These are phyloP conservation scores for Cephonodes hylas DNA, from an alignment of 2,888 invertebrate species.

Conservation along the genomic window DNA sequence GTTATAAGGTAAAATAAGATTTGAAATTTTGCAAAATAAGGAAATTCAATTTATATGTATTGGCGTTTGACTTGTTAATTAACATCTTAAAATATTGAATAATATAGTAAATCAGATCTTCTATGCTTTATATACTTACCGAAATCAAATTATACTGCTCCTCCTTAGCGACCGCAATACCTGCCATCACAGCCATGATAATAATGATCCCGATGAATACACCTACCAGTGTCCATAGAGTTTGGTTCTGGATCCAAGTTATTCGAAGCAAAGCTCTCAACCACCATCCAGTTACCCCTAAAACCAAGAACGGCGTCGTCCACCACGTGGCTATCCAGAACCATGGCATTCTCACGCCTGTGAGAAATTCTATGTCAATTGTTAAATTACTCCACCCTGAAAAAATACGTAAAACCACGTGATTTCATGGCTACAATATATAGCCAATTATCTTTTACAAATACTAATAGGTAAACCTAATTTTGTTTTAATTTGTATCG, in stretches of 20 bases:
- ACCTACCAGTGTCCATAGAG: slow-evolving; percentile 63
- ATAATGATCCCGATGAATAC: slow-evolving; percentile 56
- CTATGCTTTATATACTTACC: slow-evolving; percentile 53
- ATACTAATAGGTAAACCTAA: too few relatives aligned
- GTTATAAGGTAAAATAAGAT: too few relatives aligned
- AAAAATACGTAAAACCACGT: slow-evolving; percentile 22
- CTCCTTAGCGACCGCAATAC: slow-evolving; percentile 68
- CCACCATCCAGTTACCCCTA: slow-evolving; percentile 72
- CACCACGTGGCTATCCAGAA: slow-evolving; percentile 68
- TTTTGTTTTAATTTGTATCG: too few relatives aligned
- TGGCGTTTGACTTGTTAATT: too few relatives aligned
- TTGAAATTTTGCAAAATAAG: too few relatives aligned
- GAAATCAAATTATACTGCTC: slow-evolving; percentile 71
- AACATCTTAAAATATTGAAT: too few relatives aligned
- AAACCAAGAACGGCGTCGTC: slow-evolving; percentile 54
- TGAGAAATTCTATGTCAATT: slow-evolving; percentile 69
- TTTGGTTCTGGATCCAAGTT: slow-evolving; percentile 46
- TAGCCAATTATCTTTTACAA: too few relatives aligned
- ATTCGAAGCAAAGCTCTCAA: slow-evolving; percentile 50
- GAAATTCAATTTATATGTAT: too few relatives aligned
- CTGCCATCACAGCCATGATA: slow-evolving; percentile 62
- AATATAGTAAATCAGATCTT: too few relatives aligned
- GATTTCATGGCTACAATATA: too few relatives aligned
- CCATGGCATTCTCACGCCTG: slow-evolving; percentile 58
- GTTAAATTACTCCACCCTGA: slow-evolving; percentile 69